Evolutionary conservation across 2,797 vertebrate species (phyloP), one percentile per base, ranked within the genome.

Genomic region (Microctenopoma stevenorrisi): DNA sequence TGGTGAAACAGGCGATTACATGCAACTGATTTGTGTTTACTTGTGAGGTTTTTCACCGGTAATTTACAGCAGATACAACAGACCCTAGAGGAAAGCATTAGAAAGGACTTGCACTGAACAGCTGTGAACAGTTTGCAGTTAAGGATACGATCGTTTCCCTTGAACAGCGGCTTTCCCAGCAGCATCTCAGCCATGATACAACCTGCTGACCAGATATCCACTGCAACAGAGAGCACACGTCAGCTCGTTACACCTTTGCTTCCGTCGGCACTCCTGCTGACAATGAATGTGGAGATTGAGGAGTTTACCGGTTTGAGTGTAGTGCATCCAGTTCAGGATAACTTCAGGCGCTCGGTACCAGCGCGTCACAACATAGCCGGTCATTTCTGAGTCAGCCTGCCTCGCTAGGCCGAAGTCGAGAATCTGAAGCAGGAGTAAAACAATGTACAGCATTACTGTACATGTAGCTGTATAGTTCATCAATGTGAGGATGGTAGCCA

Each of bases 101-200:
- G 13, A 49, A 56, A 12, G 43, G 7, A 50, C 9, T 56, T 3
- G 30, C n/a, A 35, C 12, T 8, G 28, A 7, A 22, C 6, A 37
- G 13, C 8, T 22, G 22, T 22, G 22, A 22, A 22, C 22, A 22
- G 22, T 22, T 22, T 22, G 22, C 22, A 93, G 14, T 56, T 13
- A 79, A 97, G 96, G 98, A 99, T 99, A 99, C 97, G 97, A 79
- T 99, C 98, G 1, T 88, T 98, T 78, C 98, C 98, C 88, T 98
- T 99, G 88, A 99, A 99, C 53, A 99, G 92, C 0, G 95, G 97
- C 77, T 94, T 96, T 40, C 96, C 97, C 0, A 96, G 94, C 73
- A 98, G 94, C 98, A 99, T 99, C 91, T 99, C 98, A 0, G 98
- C 98, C 97, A 99, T 98, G 87, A 99, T 99, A 64, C 98, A 99